Evolutionary conservation across 2,113 vertebrate species (phyloP).

Genomic region (Chaetops frenatus): DNA sequence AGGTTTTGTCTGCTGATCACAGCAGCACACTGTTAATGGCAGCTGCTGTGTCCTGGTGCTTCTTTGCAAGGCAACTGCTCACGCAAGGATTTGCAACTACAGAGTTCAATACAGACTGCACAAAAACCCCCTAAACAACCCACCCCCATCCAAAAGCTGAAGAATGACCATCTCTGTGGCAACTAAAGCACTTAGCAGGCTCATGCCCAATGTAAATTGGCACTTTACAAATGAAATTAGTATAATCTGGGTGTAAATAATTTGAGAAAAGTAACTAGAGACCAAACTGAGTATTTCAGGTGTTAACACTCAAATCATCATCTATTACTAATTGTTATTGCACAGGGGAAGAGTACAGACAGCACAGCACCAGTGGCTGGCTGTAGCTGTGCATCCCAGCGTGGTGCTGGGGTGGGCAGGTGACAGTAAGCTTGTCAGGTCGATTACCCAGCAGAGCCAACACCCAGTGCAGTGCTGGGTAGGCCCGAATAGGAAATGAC

Average conservation of each 20-base stretch:
- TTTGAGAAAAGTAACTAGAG: background rate
- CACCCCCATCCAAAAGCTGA: background rate
- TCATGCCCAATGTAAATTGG: background rate
- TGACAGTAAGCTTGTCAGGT: background rate
- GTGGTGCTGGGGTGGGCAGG: background rate
- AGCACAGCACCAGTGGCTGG: background rate
- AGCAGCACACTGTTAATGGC: background rate
- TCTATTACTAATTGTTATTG: background rate
- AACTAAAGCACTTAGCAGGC: background rate
- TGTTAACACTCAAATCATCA: background rate
- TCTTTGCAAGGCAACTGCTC: background rate
- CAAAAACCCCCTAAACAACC: fast-evolving
- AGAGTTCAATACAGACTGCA: background rate
- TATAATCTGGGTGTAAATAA: background rate
- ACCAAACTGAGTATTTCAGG: background rate
- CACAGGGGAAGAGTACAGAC: background rate
- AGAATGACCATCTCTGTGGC: background rate
- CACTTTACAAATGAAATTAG: background rate
- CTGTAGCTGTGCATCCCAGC: background rate
- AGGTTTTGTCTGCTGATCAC: background rate
- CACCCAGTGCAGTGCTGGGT: background rate
- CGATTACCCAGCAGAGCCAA: background rate
- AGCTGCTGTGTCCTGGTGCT: background rate
- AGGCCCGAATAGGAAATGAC: background rate
- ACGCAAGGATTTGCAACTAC: background rate